Evolutionary conservation across 2,797 vertebrate genomes (phyloP).

Genomic region (Periophthalmus magnuspinnatus): DNA sequence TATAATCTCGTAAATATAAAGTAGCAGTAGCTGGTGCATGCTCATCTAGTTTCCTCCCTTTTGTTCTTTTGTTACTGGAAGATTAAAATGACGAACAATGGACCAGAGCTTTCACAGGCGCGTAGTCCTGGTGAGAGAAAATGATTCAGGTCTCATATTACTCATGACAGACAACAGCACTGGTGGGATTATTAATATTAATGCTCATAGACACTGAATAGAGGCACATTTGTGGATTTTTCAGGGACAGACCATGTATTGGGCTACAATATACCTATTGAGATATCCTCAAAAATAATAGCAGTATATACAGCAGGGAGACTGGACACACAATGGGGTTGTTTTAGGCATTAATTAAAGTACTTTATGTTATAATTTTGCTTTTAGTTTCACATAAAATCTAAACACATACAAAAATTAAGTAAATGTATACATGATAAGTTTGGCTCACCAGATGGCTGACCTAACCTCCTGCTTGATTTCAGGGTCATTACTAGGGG

Average conservation of each 20-base stretch:
- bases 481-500: too few relatives aligned
- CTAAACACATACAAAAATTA: not conserved
- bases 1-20: slow-evolving; percentile 34
- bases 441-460: not conserved
- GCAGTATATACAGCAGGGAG: not conserved
- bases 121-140: slow-evolving; percentile 23
- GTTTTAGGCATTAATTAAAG: not conserved
- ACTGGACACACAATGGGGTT: not conserved
- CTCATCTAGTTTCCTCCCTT: slow-evolving; percentile 40
- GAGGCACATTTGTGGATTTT: not conserved
- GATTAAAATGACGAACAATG: slow-evolving; percentile 50
- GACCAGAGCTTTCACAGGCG: slow-evolving; percentile 38
- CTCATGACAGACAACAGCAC: slow-evolving; percentile 25
- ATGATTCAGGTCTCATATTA: slow-evolving; percentile 45
- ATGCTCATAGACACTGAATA: slow-evolving; percentile 7
- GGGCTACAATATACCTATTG: not conserved
- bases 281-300: not conserved
- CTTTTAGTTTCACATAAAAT: not conserved
- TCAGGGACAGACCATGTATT: not conserved
- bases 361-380: too few relatives aligned
- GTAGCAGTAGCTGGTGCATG: slow-evolving; percentile 26
- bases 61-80: slow-evolving; percentile 47
- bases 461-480: not conserved
- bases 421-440: not conserved
- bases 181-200: slow-evolving; percentile 34